Conservation (phyloP, 2,797 vertebrate genomes). For the Lateolabrax maculatus region DNA sequence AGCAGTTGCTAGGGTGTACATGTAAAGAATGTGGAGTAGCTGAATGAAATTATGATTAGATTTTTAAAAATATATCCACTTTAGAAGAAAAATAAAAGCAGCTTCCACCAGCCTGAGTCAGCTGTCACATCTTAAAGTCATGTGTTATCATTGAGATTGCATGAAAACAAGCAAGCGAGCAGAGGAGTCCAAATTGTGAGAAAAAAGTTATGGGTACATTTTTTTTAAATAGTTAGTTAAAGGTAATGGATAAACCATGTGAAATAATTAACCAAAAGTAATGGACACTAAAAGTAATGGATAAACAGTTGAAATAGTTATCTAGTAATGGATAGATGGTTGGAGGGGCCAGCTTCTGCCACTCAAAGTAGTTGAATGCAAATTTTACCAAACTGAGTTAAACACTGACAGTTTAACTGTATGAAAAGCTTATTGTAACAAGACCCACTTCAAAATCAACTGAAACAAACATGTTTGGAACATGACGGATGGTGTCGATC, state of each 20-base stretch:
- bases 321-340: background rate
- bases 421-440: background rate
- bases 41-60: background rate
- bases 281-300: background rate
- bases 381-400: background rate
- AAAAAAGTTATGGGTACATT: background rate
- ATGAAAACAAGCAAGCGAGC: no score
- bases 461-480: background rate
- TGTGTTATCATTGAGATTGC: no score
- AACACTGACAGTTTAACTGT: background rate
- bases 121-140: background rate
- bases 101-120: background rate
- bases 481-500: background rate
- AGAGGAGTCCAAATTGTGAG: background rate
- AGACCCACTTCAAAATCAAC: background rate
- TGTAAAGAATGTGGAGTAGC: slow-evolving; percentile 7
- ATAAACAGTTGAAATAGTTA: background rate
- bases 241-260: background rate
- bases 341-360: no score
- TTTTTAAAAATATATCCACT: background rate
- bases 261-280: background rate
- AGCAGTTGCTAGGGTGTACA: background rate
- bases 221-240: background rate
- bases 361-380: background rate
- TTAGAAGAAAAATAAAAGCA: no score